Evolutionary conservation across 1,140 invertebrate genomes (phyloP).

Genomic region (Drosophila funebris): DNA sequence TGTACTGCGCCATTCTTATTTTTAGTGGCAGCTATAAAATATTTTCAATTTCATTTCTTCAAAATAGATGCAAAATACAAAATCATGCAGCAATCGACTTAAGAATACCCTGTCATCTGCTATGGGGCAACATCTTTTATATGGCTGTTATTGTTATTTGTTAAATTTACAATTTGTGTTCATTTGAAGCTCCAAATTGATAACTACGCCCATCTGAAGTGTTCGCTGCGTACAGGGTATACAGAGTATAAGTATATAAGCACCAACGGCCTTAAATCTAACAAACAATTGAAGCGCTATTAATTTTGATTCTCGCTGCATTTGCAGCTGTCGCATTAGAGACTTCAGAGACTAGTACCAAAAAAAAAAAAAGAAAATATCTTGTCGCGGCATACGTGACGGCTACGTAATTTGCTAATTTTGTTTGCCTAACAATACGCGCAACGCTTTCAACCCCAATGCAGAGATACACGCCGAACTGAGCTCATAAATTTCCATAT

Average conservation of each 20-base stretch:
- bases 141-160: too few species aligned
- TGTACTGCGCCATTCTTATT: conserved; percentile 61
- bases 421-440: conserved; percentile 31
- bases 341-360: conserved; percentile 23
- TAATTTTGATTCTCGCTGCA: conserved; percentile 43
- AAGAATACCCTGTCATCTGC: neutral
- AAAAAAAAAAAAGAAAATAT: conserved; percentile 33
- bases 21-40: conserved; percentile 67
- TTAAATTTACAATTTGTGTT: too few species aligned
- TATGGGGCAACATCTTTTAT: neutral
- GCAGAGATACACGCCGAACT: conserved; percentile 23
- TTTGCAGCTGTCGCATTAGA: conserved; percentile 65
- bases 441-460: neutral
- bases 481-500: conserved; percentile 56
- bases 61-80: neutral
- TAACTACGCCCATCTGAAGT: too few species aligned
- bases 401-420: conserved; percentile 72
- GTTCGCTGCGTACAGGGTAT: too few species aligned
- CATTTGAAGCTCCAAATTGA: too few species aligned
- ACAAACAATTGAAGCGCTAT: conserved; percentile 59
- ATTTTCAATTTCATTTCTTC: conserved; percentile 20
- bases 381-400: conserved; percentile 49
- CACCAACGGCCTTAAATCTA: neutral
- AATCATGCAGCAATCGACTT: neutral
- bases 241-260: neutral